Base-by-base conservation (phyloP, 2,113 vertebrate genomes). In the Carassius gibelio region DNA sequence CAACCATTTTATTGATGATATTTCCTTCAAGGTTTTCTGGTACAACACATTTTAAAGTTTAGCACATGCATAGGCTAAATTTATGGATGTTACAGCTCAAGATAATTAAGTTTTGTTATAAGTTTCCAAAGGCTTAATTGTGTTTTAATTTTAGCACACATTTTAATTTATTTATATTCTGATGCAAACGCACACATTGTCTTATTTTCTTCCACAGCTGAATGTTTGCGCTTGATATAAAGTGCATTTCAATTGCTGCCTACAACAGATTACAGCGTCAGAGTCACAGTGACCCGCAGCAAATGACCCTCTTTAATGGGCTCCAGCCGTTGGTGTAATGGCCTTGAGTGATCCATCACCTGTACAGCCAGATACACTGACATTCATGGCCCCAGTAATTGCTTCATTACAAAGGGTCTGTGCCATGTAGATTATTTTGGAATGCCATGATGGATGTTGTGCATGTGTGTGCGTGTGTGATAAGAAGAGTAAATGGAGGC, bases 311-410 rank as follows among this genome's bases (percentile, higher is more conserved):
- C 30, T 69, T 64, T 88, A 82, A 84, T 86, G 81, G 62, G 84
- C 76, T 68, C 23, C 87, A 86, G 81, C 84, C 59, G 23, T 86
- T 84, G 86, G 61, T 84, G 71, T 88, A 86, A 88, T 88, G 64
- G 72, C 82, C 68, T 50, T 55, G 78, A 88, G 85, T 84, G 85
- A 88, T 88, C 87, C 86, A 86, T 88, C 77, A 86, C 77, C 85
- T n/a, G 82, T 77, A 84, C 77, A 76, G 77, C 72, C 23, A 79
- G 74, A 86, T 62, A 55, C 11, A 10, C 23, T 82, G 79, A 85
- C 87, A 78, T 78, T 78, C 74, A 64, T 48, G 80, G 66, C 55
- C 71, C 38, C 64, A 75, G 78, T 88, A 88, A 84, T 88, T 86
- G 86, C 77, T 69, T 55, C 77, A 62, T 75, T 77, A 62, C 85